These are phyloP conservation scores for Tachina fera DNA, from an alignment of 2,888 invertebrate species.

Conservation along the genomic window DNA sequence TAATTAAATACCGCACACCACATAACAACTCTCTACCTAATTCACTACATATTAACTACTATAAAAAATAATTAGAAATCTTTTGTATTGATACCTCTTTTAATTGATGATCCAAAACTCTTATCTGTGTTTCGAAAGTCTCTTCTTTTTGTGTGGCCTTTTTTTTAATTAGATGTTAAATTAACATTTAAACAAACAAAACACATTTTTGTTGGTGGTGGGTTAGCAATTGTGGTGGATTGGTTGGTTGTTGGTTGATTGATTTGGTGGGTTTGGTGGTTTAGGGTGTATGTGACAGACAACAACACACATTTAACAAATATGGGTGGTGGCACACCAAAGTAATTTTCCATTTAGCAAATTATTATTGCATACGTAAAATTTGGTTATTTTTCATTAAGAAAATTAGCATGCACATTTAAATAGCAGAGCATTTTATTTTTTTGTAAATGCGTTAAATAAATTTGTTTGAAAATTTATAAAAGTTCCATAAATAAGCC, in stretches of 20 bases:
- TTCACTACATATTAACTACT: neutral
- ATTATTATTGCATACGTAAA: constrained; percentile 48
- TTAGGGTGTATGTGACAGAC: constrained; percentile 36
- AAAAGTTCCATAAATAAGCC: constrained; percentile 63
- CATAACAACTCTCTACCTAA: neutral
- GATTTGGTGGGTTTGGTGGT: constrained; percentile 44
- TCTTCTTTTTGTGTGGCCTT: constrained; percentile 98
- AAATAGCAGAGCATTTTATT: constrained; percentile 55
- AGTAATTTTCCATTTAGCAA: constrained; percentile 32
- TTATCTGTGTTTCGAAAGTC: constrained; percentile 94
- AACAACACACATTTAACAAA: constrained; percentile 59
- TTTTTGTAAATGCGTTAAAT: constrained; percentile 42
- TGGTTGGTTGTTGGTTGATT: neutral
- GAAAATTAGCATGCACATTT: constrained; percentile 58
- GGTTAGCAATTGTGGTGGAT: constrained; percentile 23
- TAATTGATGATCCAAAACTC: constrained; percentile 93
- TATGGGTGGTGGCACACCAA: constrained; percentile 35
- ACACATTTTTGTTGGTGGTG: constrained; percentile 30
- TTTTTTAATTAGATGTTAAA: constrained; percentile 74
- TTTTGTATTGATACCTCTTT: constrained; percentile 91
- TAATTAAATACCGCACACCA: constrained; percentile 39
- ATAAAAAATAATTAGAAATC: constrained; percentile 9
- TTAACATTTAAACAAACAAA: constrained; percentile 45
- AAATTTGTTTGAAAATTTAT: constrained; percentile 56
- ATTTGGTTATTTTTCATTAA: constrained; percentile 43